Percentiles rank a stretch among this genome's conserved stretches.
Conservation (phyloP, 2,113 vertebrate species). For the Ia io region DNA sequence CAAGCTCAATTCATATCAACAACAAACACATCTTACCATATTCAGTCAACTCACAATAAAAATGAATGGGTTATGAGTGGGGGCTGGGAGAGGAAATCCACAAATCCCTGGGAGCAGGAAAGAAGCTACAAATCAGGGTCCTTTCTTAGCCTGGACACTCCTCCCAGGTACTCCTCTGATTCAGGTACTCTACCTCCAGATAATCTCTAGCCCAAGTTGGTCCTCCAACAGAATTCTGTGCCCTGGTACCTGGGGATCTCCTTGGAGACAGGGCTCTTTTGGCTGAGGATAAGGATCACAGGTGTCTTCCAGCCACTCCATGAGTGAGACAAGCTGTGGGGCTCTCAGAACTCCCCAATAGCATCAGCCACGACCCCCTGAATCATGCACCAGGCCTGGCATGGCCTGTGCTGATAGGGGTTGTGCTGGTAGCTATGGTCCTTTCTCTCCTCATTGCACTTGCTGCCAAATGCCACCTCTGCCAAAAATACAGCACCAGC, state of each 20-base stretch:
- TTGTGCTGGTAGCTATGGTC: conserved; percentile 83
- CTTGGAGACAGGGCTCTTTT: conserved; percentile 31
- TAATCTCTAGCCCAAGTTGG: background rate
- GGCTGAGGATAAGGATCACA: background rate
- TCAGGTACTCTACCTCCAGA: background rate
- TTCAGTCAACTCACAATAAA: conserved; percentile 28
- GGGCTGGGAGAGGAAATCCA: background rate
- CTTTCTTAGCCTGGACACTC: background rate
- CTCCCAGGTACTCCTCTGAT: background rate
- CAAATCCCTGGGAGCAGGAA: background rate
- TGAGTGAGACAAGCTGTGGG: conserved; percentile 13
- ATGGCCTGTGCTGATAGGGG: conserved; percentile 90
- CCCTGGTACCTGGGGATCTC: background rate
- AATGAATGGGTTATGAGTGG: background rate
- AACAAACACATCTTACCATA: background rate
- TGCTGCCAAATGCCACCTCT: conserved; percentile 89
- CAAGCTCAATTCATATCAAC: conserved; percentile 27
- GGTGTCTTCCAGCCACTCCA: conserved; percentile 14
- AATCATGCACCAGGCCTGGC: background rate
- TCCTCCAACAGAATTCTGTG: conserved; percentile 20
- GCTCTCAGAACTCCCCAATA: background rate
- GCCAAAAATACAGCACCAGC: conserved; percentile 88
- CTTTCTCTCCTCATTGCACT: conserved; percentile 88
- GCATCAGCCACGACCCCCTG: background rate
- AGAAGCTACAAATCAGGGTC: background rate